Percentiles rank a stretch among this genome's conserved stretches.
Conservation (phyloP, 2,888 invertebrate species). For the Pseudococcus longispinus region DNA sequence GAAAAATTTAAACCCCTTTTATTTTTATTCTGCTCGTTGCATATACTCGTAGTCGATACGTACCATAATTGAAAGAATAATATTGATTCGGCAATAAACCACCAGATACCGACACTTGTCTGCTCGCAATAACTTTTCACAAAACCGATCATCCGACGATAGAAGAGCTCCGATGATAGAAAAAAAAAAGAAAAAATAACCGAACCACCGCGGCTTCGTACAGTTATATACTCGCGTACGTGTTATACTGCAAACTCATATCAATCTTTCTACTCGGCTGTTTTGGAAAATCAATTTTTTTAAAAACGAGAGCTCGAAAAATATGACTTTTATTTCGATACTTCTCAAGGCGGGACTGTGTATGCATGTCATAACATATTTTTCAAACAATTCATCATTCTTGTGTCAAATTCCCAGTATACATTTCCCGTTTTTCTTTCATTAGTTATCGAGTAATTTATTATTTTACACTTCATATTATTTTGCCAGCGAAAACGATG, state of each 20-base stretch:
- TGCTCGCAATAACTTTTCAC: neutral
- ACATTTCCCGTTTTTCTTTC: conserved; percentile 2
- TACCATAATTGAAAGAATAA: neutral
- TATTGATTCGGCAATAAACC: neutral
- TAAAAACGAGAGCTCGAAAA: conserved; percentile 28
- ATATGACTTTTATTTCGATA: conserved; percentile 30
- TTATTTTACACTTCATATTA: conserved; percentile 13
- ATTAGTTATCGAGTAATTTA: conserved; percentile 18
- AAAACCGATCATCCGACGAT: neutral
- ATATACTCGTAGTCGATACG: neutral
- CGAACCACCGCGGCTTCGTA: neutral
- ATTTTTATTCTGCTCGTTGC: neutral
- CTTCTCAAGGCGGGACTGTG: conserved; percentile 9
- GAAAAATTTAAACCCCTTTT: neutral
- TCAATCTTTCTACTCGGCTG: conserved; percentile 9
- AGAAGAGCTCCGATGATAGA: neutral
- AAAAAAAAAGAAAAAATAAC: neutral
- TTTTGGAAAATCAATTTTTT: conserved; percentile 14
- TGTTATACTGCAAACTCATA: neutral
- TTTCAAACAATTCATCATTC: conserved; percentile 28
- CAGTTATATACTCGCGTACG: neutral
- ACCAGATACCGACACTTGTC: neutral
- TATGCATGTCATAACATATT: conserved; percentile 31
- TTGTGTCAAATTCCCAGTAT: conserved; percentile 17
- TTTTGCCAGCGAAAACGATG: neutral